Percentiles rank a stretch among this genome's conserved stretches.
These are phyloP conservation scores for Lochmaea crataegi DNA, from an alignment of 2,888 invertebrate species.

Conservation along the genomic window DNA sequence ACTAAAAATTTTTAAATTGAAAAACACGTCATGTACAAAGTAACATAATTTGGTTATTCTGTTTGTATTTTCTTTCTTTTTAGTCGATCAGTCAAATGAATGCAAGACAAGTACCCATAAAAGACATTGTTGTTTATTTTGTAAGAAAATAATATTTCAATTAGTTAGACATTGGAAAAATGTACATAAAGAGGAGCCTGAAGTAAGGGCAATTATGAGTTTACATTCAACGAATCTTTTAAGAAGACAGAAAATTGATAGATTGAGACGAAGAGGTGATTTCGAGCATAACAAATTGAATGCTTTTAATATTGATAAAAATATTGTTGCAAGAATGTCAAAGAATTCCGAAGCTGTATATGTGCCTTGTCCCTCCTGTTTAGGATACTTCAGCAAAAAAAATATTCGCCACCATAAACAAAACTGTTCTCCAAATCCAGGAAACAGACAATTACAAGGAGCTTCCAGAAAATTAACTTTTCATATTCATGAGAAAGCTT, in stretches of 20 bases:
- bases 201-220: slow-evolving; percentile 19
- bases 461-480: slow-evolving; percentile 22
- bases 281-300: slow-evolving; percentile 11
- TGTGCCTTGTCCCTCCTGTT: slow-evolving; percentile 21
- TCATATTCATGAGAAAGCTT: slow-evolving; percentile 23
- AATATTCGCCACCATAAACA: slow-evolving; percentile 22
- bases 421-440: slow-evolving; percentile 1
- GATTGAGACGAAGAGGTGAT: slow-evolving; percentile 7
- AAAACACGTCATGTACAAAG: too few relatives aligned
- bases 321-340: slow-evolving; percentile 2
- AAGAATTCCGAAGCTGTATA: not conserved
- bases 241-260: slow-evolving; percentile 28
- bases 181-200: slow-evolving; percentile 22
- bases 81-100: too few relatives aligned
- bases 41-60: too few relatives aligned
- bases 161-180: slow-evolving; percentile 26
- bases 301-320: not conserved
- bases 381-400: slow-evolving; percentile 23
- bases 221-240: slow-evolving; percentile 22
- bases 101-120: slow-evolving; percentile 16
- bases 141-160: slow-evolving; percentile 24
- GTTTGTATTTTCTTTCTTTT: too few relatives aligned
- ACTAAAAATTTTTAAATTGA: too few relatives aligned
- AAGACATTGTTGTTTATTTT: slow-evolving; percentile 24
- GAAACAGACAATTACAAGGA: slow-evolving; percentile 16